These are phyloP conservation scores for Heteropelma amictum DNA, from an alignment of 2,888 invertebrate species.

Conservation along the genomic window DNA sequence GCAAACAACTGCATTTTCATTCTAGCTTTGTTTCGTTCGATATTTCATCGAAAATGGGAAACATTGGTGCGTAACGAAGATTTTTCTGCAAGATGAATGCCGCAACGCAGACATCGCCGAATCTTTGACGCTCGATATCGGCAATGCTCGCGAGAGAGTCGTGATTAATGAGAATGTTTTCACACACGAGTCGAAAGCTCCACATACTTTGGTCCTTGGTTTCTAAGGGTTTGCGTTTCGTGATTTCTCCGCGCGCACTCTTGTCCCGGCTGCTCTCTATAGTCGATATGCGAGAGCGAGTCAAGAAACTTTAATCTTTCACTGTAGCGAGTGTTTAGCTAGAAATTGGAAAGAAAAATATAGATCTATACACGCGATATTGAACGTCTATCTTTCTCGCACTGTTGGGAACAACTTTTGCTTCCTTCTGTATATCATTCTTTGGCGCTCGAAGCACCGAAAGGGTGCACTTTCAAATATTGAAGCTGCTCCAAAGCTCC, in stretches of 20 bases:
- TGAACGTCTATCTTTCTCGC: background rate
- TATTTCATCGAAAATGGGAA: background rate
- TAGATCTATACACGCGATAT: background rate
- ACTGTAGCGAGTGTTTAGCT: background rate
- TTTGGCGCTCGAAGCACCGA: background rate
- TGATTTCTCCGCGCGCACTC: background rate
- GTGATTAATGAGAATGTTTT: too few relatives aligned
- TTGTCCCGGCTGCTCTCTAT: slow-evolving; percentile 11
- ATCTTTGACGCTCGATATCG: too few relatives aligned
- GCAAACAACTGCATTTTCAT: background rate
- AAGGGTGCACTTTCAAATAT: slow-evolving; percentile 44
- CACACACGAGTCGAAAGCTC: background rate
- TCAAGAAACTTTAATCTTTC: slow-evolving; percentile 43
- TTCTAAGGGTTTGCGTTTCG: background rate
- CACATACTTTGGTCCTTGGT: slow-evolving; percentile 1
- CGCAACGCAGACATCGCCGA: too few relatives aligned
- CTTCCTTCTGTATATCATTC: slow-evolving; percentile 21
- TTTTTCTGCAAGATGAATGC: too few relatives aligned
- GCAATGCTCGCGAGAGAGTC: background rate
- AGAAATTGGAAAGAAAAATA: background rate
- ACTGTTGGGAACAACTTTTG: slow-evolving; percentile 16
- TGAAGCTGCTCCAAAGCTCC: slow-evolving; percentile 26
- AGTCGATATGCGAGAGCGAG: slow-evolving; percentile 4
- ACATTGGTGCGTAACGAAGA: too few relatives aligned
- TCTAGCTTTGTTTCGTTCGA: background rate